These are phyloP conservation scores for Lepisosteus osseus DNA, from an alignment of 2,113 vertebrate genomes.

Conservation along the genomic window DNA sequence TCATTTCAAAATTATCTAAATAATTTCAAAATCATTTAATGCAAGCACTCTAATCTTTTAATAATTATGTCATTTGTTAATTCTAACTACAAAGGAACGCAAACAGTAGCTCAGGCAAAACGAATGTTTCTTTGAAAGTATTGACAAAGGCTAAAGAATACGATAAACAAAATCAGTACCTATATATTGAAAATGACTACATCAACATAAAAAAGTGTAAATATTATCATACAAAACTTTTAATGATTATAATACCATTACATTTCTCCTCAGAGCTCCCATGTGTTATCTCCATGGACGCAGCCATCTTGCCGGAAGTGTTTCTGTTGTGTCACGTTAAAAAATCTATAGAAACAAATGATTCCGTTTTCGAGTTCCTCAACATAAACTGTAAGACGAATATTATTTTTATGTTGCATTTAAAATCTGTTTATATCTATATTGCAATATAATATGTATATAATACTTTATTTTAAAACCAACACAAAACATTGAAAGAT, in stretches of 20 bases:
- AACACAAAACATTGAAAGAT: too few relatives aligned
- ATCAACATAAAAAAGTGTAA: background rate
- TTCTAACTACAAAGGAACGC: background rate
- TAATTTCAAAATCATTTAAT: too few relatives aligned
- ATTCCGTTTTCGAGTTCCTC: too few relatives aligned
- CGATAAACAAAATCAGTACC: background rate
- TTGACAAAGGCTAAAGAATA: background rate
- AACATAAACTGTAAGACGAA: too few relatives aligned
- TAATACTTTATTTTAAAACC: too few relatives aligned
- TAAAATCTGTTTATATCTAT: too few relatives aligned
- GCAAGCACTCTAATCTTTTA: too few relatives aligned
- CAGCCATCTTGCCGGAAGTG: conserved; percentile 32
- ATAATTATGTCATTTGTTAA: background rate
- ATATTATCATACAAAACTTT: background rate
- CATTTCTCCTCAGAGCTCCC: conserved; percentile 27
- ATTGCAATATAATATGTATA: too few relatives aligned
- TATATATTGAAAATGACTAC: background rate
- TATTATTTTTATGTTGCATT: too few relatives aligned
- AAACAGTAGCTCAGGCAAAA: background rate
- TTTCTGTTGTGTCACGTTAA: background rate
- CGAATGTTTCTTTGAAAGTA: background rate
- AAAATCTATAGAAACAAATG: too few relatives aligned
- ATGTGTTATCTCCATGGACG: conserved; percentile 31
- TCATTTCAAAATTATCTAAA: too few relatives aligned
- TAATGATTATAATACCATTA: conserved; percentile 25